Base-by-base conservation (phyloP, 2,797 vertebrate genomes). In the Phylloscopus collybita region DNA sequence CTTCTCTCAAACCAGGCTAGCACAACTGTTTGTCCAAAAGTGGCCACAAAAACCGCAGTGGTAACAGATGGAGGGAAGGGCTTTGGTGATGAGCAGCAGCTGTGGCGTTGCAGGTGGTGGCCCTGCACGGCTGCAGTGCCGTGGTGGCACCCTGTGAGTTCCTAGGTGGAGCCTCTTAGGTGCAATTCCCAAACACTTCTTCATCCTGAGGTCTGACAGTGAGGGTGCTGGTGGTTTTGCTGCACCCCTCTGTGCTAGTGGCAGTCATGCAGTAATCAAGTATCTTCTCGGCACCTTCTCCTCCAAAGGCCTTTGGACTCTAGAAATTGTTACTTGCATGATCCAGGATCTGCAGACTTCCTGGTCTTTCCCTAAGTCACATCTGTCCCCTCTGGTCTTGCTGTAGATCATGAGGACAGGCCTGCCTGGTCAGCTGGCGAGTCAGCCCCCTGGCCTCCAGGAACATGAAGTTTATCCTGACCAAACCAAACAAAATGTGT, bases 191-290 rank as follows among this genome's bases (percentile, higher is more conserved):
- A 51, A 42, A 83, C 11, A 14, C n/a, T 49, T 38, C 25, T 79
- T 49, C 49, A 40, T 27, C 13, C n/a, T 38, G 47, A 62, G 8
- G 14, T 65, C 21, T 62, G 47, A 16, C 30, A 42, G 17, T 0
- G 0, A 2, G 13, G 7, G 8, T 0, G 0, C 7, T 0, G 0
- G 9, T 62, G 38, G 6, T 45, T 78, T 79, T 59, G 29, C 40
- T 27, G 65, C 21, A 14, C 7, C 3, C 5, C 25, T 70, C 9
- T 16, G 6, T 56, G 65, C 49, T 64, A 21, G n/a, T 36, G 42
- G 9, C 47, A 40, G 2, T 65, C 0, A 0, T 18, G 18, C 13
- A 12, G 57, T 51, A 42, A 54, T 44, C 49, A 26, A 71, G 30
- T 10, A 17, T 9, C 0, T 0, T 9, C 16, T 38, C 69, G 10